These are phyloP conservation scores for Pseudococcus viburni DNA, from an alignment of 2,888 invertebrate species.

Conservation along the genomic window DNA sequence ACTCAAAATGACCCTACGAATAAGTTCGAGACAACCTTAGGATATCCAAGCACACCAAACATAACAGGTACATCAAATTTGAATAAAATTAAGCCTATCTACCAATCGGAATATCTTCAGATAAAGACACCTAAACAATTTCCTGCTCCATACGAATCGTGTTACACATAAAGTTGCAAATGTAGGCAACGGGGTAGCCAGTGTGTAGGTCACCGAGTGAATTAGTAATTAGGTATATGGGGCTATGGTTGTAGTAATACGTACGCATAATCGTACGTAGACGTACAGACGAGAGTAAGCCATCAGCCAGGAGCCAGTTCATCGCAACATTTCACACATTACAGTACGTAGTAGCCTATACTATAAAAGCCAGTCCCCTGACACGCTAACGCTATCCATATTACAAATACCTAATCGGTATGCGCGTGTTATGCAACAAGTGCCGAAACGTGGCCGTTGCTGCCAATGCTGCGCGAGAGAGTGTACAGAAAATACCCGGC, in stretches of 20 bases:
- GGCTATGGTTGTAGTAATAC: neutral
- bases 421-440: constrained; percentile 28
- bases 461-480: neutral
- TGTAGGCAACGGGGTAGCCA: neutral
- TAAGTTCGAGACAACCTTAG: too few relatives aligned
- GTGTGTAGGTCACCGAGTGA: constrained; percentile 24
- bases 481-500: neutral
- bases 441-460: constrained; percentile 28
- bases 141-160: constrained; percentile 3
- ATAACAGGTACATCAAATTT: neutral
- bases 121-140: neutral
- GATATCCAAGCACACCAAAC: neutral
- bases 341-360: neutral
- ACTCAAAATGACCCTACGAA: too few relatives aligned
- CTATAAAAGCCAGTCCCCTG: neutral
- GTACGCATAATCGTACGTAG: neutral
- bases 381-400: constrained; percentile 6
- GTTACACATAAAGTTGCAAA: constrained; percentile 4
- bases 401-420: constrained; percentile 46
- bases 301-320: constrained; percentile 9
- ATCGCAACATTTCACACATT: constrained; percentile 29
- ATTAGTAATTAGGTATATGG: neutral
- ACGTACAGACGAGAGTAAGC: neutral
- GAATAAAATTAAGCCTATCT: neutral
- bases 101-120: neutral